A percentile compares a stretch with the other conserved stretches of the same genome.
Conservation (phyloP, 2,797 vertebrate species). For the Pangasius larnaudii region DNA sequence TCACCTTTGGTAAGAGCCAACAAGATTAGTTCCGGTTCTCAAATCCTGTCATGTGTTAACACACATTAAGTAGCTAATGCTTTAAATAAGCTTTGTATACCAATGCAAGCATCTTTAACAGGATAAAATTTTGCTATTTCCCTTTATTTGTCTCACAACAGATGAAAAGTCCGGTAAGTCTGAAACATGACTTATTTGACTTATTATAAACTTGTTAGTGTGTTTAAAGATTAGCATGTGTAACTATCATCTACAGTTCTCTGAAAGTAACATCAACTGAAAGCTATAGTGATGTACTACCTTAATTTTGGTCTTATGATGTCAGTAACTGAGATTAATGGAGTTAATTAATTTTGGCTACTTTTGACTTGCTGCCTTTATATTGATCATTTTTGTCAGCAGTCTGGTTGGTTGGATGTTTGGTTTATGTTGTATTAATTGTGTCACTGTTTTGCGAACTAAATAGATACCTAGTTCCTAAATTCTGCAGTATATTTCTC, state of each 20-base stretch:
- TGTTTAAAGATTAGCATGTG: neutral
- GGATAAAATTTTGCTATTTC: constrained; percentile 6
- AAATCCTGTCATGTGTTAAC: neutral
- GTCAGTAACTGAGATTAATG: too few species aligned
- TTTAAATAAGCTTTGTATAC: neutral
- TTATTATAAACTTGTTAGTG: too few species aligned
- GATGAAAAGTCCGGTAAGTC: constrained; percentile 97
- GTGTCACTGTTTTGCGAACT: too few species aligned
- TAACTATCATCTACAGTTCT: neutral
- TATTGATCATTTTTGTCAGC: too few species aligned
- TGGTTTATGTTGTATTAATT: too few species aligned
- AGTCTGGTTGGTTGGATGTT: too few species aligned
- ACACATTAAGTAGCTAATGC: neutral
- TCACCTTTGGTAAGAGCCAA: constrained; percentile 87
- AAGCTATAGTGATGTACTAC: neutral
- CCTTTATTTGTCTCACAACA: constrained; percentile 66
- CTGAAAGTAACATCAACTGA: neutral
- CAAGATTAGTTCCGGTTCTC: neutral
- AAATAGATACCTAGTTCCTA: too few species aligned
- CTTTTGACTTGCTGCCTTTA: too few species aligned
- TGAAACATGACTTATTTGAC: neutral
- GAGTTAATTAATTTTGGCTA: too few species aligned
- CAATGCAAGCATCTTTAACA: neutral
- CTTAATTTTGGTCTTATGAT: too few species aligned
- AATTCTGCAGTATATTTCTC: too few species aligned